Evolutionary conservation across 2,888 invertebrate species (phyloP), one percentile per base, ranked within the genome.

Genomic region (Scotopteryx bipunctaria): DNA sequence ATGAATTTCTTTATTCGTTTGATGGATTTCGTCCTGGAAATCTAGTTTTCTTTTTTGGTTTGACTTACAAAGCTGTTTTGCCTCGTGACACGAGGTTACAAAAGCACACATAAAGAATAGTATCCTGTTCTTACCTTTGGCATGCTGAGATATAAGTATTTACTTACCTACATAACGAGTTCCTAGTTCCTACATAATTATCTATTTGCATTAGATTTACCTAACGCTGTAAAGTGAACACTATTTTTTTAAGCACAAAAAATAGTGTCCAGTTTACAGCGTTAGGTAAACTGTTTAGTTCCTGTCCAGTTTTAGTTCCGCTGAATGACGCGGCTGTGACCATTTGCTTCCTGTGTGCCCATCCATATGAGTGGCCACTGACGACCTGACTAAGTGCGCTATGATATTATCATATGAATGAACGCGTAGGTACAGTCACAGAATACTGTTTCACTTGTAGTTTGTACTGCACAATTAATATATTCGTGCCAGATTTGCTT

Each of bases 291-390:
- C 83, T 78, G 83, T 83, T 77, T 70, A 73, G 81, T 83, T 83
- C 81, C 83, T 81, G 81, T 63, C 71, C 64, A 78, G 71, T 75
- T 78, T 77, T 76, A 77, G 84, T 86, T 86, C 84, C 85, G 83
- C 80, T 76, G 63, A 71, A 66, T 67, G 61, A 70, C 71, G 69
- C 70, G 67, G 68, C 61, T 64, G 71, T 71, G 67, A 65, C 78
- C 73, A 86, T 87, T 86, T 80, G 71, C 77, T 88, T 89, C 88
- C 88, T 86, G 84, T 78, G 73, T 67, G 76, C 70, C 69, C 61
- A 42, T 35, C 45, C 53, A 62, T 67, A 69, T 78, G 77, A 78
- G 80, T 79, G 76, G 69, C 73, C 73, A 70, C 67, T 70, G 65
- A 66, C 67, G 75, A 67, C 71, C 73, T 75, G 73, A 69, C 77